A percentile compares a stretch with the other conserved stretches of the same genome.
phyloP scores from a whole-genome alignment of 2,888 invertebrate species.

The Uropetala carovei region DNA sequence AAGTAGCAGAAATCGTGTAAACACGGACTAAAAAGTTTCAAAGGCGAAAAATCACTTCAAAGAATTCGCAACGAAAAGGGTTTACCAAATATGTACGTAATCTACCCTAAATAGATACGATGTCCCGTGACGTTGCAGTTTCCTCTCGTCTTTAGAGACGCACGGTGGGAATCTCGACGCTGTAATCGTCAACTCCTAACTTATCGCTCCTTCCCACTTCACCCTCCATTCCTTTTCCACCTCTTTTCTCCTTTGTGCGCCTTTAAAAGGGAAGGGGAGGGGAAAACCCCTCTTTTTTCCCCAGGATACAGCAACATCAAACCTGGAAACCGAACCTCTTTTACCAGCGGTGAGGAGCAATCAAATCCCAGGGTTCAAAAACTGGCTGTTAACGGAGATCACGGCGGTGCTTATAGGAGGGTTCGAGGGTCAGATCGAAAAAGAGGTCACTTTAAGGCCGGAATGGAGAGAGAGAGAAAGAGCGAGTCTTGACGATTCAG shows the following conservation, averaged over 20 bases:
- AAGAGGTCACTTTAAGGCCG: background rate
- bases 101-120: too few species aligned
- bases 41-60: too few species aligned
- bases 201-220: background rate
- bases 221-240: too few species aligned
- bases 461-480: background rate
- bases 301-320: background rate
- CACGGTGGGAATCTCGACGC: too few species aligned
- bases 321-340: background rate
- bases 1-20: too few species aligned
- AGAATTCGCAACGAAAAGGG: too few species aligned
- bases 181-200: background rate
- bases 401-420: background rate
- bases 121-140: too few species aligned
- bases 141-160: too few species aligned
- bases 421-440: background rate
- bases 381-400: constrained; percentile 7
- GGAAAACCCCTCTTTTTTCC: background rate
- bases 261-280: background rate
- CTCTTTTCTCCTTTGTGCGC: too few species aligned
- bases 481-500: background rate
- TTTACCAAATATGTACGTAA: too few species aligned
- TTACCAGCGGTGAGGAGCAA: background rate
- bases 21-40: too few species aligned
- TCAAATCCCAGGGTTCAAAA: background rate